Base-by-base conservation (phyloP, 2,797 vertebrate genomes). In the Podargus strigoides region DNA sequence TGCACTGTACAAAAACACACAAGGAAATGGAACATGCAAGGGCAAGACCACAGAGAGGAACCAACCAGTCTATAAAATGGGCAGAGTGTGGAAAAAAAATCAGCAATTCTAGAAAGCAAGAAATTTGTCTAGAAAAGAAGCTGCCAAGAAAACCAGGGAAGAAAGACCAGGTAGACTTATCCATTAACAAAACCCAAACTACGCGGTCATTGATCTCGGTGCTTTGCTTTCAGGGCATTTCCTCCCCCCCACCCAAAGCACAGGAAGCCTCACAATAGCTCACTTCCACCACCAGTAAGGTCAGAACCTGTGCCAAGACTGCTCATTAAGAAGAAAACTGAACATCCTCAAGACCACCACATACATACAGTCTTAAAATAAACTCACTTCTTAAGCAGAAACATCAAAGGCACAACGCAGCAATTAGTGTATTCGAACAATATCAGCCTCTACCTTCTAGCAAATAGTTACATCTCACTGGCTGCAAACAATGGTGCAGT, bases 251-350 rank as follows among this genome's bases (percentile, higher is more conserved):
- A 95, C 93, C 90, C 95, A 87, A 58, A 47, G 87, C 85, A 78
- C 94, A 93, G 94, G 95, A 96, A 95, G 85, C 78, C 72, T 85
- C 85, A 94, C 94, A 97, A 95, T 85, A 91, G 93, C 78, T 93
- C 69, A 50, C 89, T 95, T 94, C 90, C 93, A 93, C 37, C 60
- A 6, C 72, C 78, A 87, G 42, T 12, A 11, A 78, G 79, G 76
- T 78, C 85, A 84, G 53, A 85, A 53, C 3, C 0, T 3, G 17
- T 46, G 94, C 95, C 90, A 90, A 62, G 58, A 30, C 36, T 16
- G 37, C 10, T 78, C 69, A 37, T 55, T 90, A 76, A 92, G 7
- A 73, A 74, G 87, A 70, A 64, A 80, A 49, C 6, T 27, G 39
- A 59, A 56, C 7, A 13, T 41, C 60, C 79, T 47, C 87, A 37